A percentile compares a stretch with the other conserved stretches of the same genome.
phyloP scores from a whole-genome alignment of 2,888 invertebrate species.

The Slavum lentiscoides region DNA sequence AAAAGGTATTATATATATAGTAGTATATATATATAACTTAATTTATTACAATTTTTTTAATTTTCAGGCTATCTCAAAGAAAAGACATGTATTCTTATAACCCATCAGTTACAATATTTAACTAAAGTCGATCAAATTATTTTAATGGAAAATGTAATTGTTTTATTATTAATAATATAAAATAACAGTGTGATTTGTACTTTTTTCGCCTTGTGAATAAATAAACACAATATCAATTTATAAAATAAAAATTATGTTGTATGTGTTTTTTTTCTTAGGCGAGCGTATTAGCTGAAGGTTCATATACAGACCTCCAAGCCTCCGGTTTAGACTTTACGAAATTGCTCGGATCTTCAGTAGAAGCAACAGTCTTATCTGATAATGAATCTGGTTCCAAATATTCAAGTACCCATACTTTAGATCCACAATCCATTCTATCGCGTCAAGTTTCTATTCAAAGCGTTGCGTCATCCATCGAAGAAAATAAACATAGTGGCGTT shows the following conservation, averaged over 20 bases:
- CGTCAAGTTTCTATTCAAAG: slow-evolving; percentile 56
- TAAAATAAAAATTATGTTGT: background rate
- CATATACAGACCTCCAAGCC: slow-evolving; percentile 72
- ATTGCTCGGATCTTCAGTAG: slow-evolving; percentile 65
- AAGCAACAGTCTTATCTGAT: slow-evolving; percentile 62
- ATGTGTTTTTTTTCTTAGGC: slow-evolving; percentile 59
- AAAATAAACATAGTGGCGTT: slow-evolving; percentile 33
- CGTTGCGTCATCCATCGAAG: slow-evolving; percentile 56
- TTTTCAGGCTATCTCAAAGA: slow-evolving; percentile 64
- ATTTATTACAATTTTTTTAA: no score
- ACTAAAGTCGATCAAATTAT: slow-evolving; percentile 68
- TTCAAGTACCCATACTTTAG: slow-evolving; percentile 49
- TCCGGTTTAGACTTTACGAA: slow-evolving; percentile 79
- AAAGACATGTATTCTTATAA: slow-evolving; percentile 77
- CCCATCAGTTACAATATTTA: slow-evolving; percentile 82
- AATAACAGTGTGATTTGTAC: background rate
- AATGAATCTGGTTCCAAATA: slow-evolving; percentile 45
- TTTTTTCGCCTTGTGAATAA: background rate
- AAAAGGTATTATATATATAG: slow-evolving; percentile 55
- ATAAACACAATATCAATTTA: background rate
- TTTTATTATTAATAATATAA: background rate
- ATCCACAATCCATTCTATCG: slow-evolving; percentile 24
- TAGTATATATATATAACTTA: no score
- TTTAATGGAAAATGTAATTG: slow-evolving; percentile 61
- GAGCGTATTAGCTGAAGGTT: slow-evolving; percentile 62